Evolutionary conservation across 2,113 vertebrate genomes (phyloP).

Genomic region (Sprattus sprattus): DNA sequence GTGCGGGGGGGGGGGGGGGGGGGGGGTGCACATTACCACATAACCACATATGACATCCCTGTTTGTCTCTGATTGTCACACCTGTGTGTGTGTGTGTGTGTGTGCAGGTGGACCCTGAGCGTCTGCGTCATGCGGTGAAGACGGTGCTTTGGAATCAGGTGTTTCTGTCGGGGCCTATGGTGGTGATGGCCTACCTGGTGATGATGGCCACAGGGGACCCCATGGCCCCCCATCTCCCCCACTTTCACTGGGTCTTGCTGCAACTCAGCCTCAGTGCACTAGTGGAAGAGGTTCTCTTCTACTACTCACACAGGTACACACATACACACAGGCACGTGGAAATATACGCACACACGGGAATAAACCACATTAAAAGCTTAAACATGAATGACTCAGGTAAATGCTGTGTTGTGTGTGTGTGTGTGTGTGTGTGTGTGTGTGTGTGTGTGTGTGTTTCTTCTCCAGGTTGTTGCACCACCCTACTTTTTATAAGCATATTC

Average conservation of each 20-base stretch:
- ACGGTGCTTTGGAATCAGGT: constrained; percentile 74
- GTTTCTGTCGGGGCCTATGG: constrained; percentile 77
- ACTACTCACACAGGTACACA: constrained; percentile 13
- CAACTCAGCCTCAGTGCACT: neutral
- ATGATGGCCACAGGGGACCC: constrained; percentile 73
- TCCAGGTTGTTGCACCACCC: constrained; percentile 86
- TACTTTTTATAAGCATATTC: constrained; percentile 80
- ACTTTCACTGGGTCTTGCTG: constrained; percentile 69
- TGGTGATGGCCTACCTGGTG: constrained; percentile 67
- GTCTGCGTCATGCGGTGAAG: constrained; percentile 68
- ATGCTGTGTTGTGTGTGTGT: neutral
- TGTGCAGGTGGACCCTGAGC: constrained; percentile 79
- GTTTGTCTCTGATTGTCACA: too few species aligned
- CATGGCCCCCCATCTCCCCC: constrained; percentile 82
- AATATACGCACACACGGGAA: neutral
- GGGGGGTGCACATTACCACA: too few species aligned
- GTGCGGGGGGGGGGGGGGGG: too few species aligned
- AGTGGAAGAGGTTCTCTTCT: neutral
- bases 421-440: neutral
- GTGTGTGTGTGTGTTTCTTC: constrained; percentile 4
- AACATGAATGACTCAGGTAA: too few species aligned
- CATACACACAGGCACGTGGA: neutral
- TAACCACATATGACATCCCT: too few species aligned
- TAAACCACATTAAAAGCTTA: neutral
- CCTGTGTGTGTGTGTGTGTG: neutral